Percentiles rank a stretch among this genome's conserved stretches.
Conservation (phyloP, 2,113 vertebrate species). For the Zosterops hypoxanthus region DNA sequence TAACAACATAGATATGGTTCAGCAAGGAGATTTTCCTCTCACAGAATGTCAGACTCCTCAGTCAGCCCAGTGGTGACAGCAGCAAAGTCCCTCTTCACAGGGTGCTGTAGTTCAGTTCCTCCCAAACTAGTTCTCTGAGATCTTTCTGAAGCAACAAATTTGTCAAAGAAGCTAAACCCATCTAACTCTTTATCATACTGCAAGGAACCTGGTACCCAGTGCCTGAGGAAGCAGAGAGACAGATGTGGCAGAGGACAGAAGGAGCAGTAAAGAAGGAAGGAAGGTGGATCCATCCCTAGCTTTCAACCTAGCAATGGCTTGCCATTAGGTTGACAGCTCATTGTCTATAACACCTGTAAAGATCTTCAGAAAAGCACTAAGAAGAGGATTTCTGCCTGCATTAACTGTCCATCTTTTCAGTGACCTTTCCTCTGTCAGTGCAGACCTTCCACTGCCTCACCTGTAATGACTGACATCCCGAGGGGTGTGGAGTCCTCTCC, state of each 20-base stretch:
- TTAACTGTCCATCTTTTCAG: not conserved
- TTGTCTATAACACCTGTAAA: not conserved
- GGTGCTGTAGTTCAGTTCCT: not conserved
- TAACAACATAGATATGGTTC: not conserved
- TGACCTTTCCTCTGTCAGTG: not conserved
- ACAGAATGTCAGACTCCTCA: not conserved
- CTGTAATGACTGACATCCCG: not conserved
- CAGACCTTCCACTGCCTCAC: not conserved
- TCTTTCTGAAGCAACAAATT: not conserved
- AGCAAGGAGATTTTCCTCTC: not conserved
- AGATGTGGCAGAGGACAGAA: not conserved
- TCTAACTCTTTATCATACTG: not conserved
- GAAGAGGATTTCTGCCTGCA: not conserved
- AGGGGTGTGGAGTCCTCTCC: not conserved
- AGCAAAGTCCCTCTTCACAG: fast-evolving
- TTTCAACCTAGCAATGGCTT: not conserved
- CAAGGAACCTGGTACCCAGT: not conserved
- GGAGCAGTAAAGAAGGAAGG: not conserved
- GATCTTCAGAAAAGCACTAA: not conserved
- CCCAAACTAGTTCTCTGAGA: not conserved
- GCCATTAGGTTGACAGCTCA: not conserved
- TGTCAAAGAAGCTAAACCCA: not conserved
- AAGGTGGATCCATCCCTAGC: not conserved
- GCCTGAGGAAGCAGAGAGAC: not conserved
- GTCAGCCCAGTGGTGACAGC: not conserved